Base-by-base conservation (phyloP, 2,113 vertebrate genomes). In the Lepisosteus oculatus region DNA sequence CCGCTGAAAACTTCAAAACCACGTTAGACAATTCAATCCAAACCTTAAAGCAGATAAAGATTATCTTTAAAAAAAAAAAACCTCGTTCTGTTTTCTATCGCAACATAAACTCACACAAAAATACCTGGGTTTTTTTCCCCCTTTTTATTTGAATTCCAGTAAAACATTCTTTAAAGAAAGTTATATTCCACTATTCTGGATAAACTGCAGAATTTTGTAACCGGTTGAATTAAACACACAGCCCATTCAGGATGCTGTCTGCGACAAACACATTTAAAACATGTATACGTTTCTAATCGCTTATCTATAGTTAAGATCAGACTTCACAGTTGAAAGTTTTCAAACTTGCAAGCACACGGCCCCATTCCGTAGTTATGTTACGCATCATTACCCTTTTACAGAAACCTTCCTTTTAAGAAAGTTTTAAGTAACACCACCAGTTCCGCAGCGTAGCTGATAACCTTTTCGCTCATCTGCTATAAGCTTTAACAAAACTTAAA, bases 261-360 rank as follows among this genome's bases (percentile, higher is more conserved):
- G 47, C 9, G 5, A 6, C 47, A 51, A 5, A 9, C 9, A 51
- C 29, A 29, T 29, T 29, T 29, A 29, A 51, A 9, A 51, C 47
- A 74, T 78, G 72, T 76, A 78, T 76, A 73, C 73, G 45, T 71
- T 78, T 77, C 75, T n/a, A 59, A 13, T 59, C 9, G 5, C 71
- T 79, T 76, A 81, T 74, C 75, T 71, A 68, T 9, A 8, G 13
- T 59, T 17, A 56, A 77, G 76, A 80, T 81, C 73, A 72, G 72
- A 71, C n/a, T 54, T 63, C 14, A 78, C 74, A 77, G 74, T 42
- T 68, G 15, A 79, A 84, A 84, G 79, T 81, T 80, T 76, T 67
- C 67, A n/a, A 84, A 79, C 63, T 82, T 78, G 66, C 64, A 69
- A 66, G 63, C 65, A 78, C 65, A 42, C 54, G 55, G 65, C 6